These are phyloP conservation scores for Hybos culiciformis DNA, from an alignment of 2,888 invertebrate species.

Conservation along the genomic window DNA sequence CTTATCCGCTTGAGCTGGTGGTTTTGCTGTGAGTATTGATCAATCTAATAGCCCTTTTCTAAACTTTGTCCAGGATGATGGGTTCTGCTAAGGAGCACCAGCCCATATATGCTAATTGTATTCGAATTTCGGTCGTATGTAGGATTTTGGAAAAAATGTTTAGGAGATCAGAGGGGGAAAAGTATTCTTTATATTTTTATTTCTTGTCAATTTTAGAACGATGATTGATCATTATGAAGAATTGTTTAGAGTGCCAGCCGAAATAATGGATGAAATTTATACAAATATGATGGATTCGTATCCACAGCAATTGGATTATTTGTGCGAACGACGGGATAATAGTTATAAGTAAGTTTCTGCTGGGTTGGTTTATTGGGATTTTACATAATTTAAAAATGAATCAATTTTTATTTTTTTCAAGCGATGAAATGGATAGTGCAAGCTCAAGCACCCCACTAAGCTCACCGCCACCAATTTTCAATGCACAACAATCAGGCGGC, in stretches of 20 bases:
- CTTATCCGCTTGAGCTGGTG: no score
- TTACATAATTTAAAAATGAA: background rate
- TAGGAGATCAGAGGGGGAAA: no score
- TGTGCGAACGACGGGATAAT: slow-evolving; percentile 32
- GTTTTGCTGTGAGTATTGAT: no score
- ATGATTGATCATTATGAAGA: slow-evolving; percentile 60
- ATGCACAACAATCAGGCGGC: background rate
- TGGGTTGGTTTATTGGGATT: no score
- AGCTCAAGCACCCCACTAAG: slow-evolving; percentile 15
- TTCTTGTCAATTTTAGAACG: slow-evolving; percentile 25
- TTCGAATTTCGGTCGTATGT: no score
- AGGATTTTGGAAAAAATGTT: no score
- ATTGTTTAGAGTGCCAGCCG: slow-evolving; percentile 63
- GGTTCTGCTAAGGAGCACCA: no score
- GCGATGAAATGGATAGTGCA: slow-evolving; percentile 17
- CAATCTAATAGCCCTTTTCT: no score
- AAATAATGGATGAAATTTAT: slow-evolving; percentile 74
- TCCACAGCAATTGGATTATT: slow-evolving; percentile 63
- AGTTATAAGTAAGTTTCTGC: slow-evolving; percentile 15
- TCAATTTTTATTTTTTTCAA: slow-evolving; percentile 2
- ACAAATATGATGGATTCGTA: slow-evolving; percentile 71
- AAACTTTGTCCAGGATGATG: no score
- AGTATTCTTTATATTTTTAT: background rate
- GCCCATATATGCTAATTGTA: no score
- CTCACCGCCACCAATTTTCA: slow-evolving; percentile 13